These are phyloP conservation scores for Drosophila birchii DNA, from an alignment of 2,888 invertebrate species.

Conservation along the genomic window DNA sequence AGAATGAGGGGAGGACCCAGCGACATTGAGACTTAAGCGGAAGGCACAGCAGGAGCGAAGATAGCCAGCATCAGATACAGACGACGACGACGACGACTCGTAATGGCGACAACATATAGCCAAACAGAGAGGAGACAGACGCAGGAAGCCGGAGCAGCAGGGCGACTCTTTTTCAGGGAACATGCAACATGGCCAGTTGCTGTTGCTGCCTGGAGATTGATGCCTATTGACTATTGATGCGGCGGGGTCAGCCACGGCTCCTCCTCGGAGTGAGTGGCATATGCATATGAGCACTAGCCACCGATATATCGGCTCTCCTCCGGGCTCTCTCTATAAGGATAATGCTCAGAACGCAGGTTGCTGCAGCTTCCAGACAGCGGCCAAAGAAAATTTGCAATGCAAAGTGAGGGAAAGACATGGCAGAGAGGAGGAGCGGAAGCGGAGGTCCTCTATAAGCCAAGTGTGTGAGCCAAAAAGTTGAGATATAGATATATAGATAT, in stretches of 20 bases:
- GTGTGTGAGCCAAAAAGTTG: conserved; percentile 48
- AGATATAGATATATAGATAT: not conserved
- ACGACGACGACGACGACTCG: conserved; percentile 49
- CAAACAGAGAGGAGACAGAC: conserved; percentile 10
- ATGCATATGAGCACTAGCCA: conserved; percentile 49
- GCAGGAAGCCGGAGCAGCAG: not conserved
- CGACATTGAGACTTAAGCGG: conserved; percentile 79
- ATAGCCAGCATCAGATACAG: conserved; percentile 82
- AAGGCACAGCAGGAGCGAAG: conserved; percentile 83
- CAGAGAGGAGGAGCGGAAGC: not conserved
- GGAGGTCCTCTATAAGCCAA: conserved; percentile 6
- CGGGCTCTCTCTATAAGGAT: conserved; percentile 73
- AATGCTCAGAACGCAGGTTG: conserved; percentile 76
- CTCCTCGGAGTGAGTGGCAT: conserved; percentile 47
- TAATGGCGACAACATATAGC: conserved; percentile 74
- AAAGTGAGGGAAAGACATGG: conserved; percentile 47
- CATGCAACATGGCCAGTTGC: conserved; percentile 45
- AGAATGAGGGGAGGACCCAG: conserved; percentile 60
- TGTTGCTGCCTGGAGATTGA: conserved; percentile 43
- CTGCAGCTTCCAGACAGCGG: conserved; percentile 30
- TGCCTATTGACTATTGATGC: conserved; percentile 75
- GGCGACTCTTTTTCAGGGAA: conserved; percentile 20
- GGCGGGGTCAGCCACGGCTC: conserved; percentile 33
- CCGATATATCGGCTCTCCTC: conserved; percentile 57
- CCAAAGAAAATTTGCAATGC: conserved; percentile 69